Conservation (phyloP, 1,140 invertebrate genomes). For the Bombyx mandarina region DNA sequence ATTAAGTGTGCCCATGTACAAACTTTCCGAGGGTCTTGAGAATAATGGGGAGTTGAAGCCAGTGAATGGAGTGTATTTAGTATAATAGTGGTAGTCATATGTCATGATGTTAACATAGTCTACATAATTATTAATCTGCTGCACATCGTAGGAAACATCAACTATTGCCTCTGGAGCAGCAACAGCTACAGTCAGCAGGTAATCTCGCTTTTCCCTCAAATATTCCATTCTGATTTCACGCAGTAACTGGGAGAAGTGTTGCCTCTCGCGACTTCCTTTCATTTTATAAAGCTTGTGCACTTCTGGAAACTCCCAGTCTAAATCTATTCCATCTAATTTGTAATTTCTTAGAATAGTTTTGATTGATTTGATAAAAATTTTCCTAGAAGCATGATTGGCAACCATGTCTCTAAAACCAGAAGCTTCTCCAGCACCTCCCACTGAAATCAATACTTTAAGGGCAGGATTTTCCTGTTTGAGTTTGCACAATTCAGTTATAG, state of each 20-base stretch:
- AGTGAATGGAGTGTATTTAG: slow-evolving; percentile 83
- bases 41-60: slow-evolving; percentile 87
- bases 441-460: slow-evolving; percentile 83
- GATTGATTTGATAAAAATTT: slow-evolving; percentile 80
- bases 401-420: slow-evolving; percentile 81
- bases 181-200: slow-evolving; percentile 82
- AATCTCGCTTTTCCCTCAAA: slow-evolving; percentile 69
- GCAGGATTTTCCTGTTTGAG: slow-evolving; percentile 77
- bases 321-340: slow-evolving; percentile 84
- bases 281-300: slow-evolving; percentile 18
- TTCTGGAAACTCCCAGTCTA: slow-evolving; percentile 92
- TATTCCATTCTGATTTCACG: slow-evolving; percentile 79
- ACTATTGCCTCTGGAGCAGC: slow-evolving; percentile 82
- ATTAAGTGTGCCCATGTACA: slow-evolving; percentile 81
- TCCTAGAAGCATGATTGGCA: slow-evolving; percentile 75
- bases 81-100: slow-evolving; percentile 90
- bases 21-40: slow-evolving; percentile 71
- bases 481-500: slow-evolving; percentile 70
- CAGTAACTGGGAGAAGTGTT: slow-evolving; percentile 81
- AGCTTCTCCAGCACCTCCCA: slow-evolving; percentile 77
- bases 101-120: slow-evolving; percentile 92
- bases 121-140: slow-evolving; percentile 82
- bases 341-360: slow-evolving; percentile 74
- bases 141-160: slow-evolving; percentile 82
- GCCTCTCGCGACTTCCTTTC: slow-evolving; percentile 66